phyloP scores from a whole-genome alignment of 2,113 vertebrate genomes.

The Geothlypis trichas region DNA sequence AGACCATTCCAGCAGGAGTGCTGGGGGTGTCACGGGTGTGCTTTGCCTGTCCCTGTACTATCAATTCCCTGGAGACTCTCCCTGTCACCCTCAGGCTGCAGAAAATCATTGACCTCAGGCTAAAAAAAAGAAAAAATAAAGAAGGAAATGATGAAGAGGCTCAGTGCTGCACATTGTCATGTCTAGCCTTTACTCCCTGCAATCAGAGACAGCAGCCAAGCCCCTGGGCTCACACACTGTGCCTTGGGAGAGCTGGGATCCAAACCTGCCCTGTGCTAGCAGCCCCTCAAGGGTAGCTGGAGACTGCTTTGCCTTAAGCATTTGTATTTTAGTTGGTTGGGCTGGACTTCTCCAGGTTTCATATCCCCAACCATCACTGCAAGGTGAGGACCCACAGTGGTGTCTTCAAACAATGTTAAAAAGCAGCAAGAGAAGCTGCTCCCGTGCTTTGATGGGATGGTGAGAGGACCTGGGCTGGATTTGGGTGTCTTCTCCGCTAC shows the following conservation, averaged over 20 bases:
- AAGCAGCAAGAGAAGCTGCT: background rate
- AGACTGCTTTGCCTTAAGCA: background rate
- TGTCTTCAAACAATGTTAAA: background rate
- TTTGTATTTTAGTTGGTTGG: background rate
- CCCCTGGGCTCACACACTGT: background rate
- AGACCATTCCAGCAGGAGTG: background rate
- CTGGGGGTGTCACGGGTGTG: rapidly evolving
- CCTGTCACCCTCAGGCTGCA: background rate
- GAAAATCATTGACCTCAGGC: background rate
- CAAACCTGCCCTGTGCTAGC: background rate
- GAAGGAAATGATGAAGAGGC: background rate
- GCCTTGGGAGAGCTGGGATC: background rate
- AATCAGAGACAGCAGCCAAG: background rate
- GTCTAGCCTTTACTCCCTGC: background rate
- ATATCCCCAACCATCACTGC: background rate
- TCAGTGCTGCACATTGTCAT: background rate
- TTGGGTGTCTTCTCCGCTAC: background rate
- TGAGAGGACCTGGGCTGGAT: background rate
- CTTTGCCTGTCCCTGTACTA: background rate
- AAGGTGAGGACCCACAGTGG: background rate
- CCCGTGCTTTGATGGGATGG: background rate
- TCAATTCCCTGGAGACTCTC: background rate
- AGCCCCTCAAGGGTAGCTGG: background rate
- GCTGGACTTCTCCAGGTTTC: background rate
- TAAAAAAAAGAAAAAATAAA: background rate